Evolutionary conservation across 2,888 invertebrate species (phyloP), one percentile per base, ranked within the genome.

Genomic region (Dromius quadrimaculatus): DNA sequence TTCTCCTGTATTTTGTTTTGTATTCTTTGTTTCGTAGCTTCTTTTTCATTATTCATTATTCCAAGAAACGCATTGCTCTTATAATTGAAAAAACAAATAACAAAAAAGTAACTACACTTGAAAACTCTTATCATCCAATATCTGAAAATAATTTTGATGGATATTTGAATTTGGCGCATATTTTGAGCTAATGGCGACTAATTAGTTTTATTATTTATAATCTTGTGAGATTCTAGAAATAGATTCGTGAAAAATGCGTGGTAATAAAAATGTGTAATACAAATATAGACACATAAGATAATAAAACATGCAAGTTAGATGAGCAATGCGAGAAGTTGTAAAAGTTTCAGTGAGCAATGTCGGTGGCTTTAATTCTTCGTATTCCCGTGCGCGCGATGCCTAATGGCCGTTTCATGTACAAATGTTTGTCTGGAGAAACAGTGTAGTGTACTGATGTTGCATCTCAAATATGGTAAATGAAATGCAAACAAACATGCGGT

Each of bases 381-480:
- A 34, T 59, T 59, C 50, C 9, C 50, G 50, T 54, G 50, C 28
- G 28, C 28, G 50, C 64, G 64, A 34, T 36, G 45, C 59, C 68
- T 68, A 68, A 68, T 68, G 59, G 68, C 68, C 34, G 41, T 68
- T 68, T 20, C 68, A 43, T 68, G 68, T 68, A 68, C 68, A 68
- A 68, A 68, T 68, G 59, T 68, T 68, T 68, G 43, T 54, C 36
- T 32, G 59, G 22, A 41, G 41, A 38, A 62, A 62, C 62, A 62
- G 62, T 62, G 68, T 59, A 54, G 38, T 45, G 32, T 50, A 54
- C 68, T 45, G 59, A 57, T 68, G 59, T 68, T 54, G 50, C 65
- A 59, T 34, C 68, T 68, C 68, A 68, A 68, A 68, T 59, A 68
- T 68, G 57, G 59, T 68, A 68, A 68, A 68, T 68, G 68, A 68